Base-by-base conservation (phyloP, 92 coral and sea anemone species). In the Phenganax subtilis region DNA sequence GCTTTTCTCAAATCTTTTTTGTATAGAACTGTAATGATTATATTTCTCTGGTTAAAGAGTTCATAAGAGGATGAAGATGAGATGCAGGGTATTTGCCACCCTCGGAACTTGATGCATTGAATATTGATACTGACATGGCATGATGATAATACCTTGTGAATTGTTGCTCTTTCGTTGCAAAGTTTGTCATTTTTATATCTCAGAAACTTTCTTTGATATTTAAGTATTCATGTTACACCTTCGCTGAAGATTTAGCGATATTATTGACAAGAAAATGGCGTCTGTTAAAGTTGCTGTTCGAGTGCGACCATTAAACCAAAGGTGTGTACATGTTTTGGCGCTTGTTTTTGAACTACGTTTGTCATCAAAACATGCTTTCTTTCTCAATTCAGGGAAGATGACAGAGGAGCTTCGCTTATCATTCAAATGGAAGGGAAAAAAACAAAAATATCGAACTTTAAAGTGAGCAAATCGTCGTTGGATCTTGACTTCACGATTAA, bases 391-490 rank as follows among this genome's bases (percentile, higher is more conserved):
- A 93, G 97, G 86, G 99, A 92, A 71, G 83, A 85, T 8, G 88
- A 86, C 74, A 87, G 87, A 93, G 99, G 89, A 54, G 99, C 99
- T 12, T 89, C 89, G 62, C 80, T 87, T 54, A 96, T 96, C 12
- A 96, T 96, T 71, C 97, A 96, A 61, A 96, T 96, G 99, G 99
- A 96, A 59, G 97, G 96, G 44, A 91, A 90, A 84, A 96, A 96
- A 86, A 96, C 99, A 3, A 80, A 90, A 68, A 96, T 96, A 56
- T 89, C 90, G 53, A 96, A 96, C 69, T 85, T 96, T 51, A 96
- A 92, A 92, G 99, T 96, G 52, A 66, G 70, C 7, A 2, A 1
- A 25, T 6, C 2, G 16, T 80, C 65, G 51, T 20, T 8, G 11
- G 14, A 63, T 72, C 59, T 37, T 37, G 47, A 37, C 47, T 37